phyloP scores from a whole-genome alignment of 2,113 vertebrate species.

The Phyllostomus discolor region DNA sequence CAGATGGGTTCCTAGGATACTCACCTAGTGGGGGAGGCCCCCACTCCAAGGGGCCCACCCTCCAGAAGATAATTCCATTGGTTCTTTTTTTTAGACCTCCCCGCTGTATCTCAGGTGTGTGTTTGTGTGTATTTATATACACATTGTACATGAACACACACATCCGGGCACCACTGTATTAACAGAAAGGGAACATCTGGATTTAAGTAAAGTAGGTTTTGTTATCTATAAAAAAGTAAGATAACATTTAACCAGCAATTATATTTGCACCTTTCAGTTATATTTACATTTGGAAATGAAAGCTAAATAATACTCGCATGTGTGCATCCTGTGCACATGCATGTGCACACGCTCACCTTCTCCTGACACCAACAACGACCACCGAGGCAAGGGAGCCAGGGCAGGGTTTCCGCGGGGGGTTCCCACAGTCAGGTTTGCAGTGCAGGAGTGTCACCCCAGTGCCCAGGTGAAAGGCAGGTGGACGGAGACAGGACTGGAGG shows the following conservation, averaged over 20 bases:
- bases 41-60: background rate
- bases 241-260: background rate
- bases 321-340: no score
- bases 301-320: background rate
- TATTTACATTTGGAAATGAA: background rate
- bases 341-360: accelerated
- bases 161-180: background rate
- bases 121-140: no score
- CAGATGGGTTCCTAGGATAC: no score
- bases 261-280: background rate
- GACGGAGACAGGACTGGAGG: background rate
- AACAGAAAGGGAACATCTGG: background rate
- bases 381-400: accelerated
- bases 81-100: no score
- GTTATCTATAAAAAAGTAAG: background rate
- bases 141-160: background rate
- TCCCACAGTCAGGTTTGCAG: accelerated
- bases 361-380: background rate
- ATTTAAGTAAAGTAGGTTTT: background rate
- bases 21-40: no score
- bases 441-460: background rate
- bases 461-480: accelerated
- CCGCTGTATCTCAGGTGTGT: accelerated
- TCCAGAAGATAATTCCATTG: no score
- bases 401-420: no score